Evolutionary conservation across 2,113 vertebrate species (phyloP).

Genomic region (Indicator indicator): DNA sequence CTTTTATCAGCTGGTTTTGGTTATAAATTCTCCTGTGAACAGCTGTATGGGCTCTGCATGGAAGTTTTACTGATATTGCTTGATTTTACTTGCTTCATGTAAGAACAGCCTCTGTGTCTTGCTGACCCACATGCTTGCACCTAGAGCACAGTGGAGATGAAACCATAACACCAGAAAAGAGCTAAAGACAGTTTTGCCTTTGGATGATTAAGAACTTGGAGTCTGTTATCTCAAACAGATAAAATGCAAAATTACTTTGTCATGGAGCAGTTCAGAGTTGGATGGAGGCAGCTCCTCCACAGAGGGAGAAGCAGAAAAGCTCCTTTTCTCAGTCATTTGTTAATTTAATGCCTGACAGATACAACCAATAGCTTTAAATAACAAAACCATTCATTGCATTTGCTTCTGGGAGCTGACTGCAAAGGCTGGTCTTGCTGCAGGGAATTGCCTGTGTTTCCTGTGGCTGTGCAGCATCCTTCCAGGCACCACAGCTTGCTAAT

Average conservation of each 20-base stretch:
- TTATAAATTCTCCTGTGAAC: not conserved
- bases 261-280: not conserved
- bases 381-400: not conserved
- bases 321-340: not conserved
- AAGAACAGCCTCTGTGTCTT: not conserved
- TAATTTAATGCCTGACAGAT: not conserved
- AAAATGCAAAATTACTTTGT: not conserved
- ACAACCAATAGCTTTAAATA: not conserved
- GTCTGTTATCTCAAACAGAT: constrained; percentile 10
- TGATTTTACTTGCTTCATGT: not conserved
- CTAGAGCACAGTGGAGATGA: not conserved
- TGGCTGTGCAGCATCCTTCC: not conserved
- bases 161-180: not conserved
- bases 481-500: not conserved
- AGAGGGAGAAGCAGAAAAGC: not conserved
- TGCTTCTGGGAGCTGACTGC: not conserved
- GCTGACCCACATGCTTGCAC: not conserved
- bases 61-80: not conserved
- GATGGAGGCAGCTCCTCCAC: not conserved
- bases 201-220: not conserved
- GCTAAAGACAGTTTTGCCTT: not conserved
- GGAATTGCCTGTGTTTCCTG: not conserved
- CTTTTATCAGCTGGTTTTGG: not conserved
- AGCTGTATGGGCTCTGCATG: not conserved
- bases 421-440: not conserved